These are phyloP conservation scores for Halcyon chelicuti DNA, from an alignment of 2,797 vertebrate genomes.

Conservation along the genomic window DNA sequence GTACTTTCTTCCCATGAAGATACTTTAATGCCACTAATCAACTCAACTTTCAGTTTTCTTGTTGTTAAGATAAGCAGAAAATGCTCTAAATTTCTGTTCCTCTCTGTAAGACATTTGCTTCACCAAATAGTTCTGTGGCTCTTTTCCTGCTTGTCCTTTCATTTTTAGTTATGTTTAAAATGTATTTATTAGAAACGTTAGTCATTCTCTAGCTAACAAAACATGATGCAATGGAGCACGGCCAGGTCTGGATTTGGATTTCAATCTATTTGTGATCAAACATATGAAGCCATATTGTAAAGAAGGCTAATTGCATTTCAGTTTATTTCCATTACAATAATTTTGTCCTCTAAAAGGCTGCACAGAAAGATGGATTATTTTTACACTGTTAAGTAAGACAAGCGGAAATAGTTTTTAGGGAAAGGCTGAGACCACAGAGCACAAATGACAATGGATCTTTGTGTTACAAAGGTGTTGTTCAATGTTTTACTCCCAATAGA, in stretches of 20 bases:
- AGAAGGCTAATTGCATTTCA: background rate
- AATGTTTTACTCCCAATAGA: conserved; percentile 21
- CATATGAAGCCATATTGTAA: background rate
- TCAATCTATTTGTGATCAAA: conserved; percentile 43
- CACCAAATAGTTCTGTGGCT: background rate
- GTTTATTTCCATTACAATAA: conserved; percentile 30
- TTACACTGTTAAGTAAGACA: conserved; percentile 14
- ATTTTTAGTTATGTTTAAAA: background rate
- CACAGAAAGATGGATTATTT: conserved; percentile 45
- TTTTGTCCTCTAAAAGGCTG: conserved; percentile 24
- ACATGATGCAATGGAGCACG: background rate
- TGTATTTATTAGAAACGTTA: conserved; percentile 5
- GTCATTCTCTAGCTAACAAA: background rate
- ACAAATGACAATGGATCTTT: conserved; percentile 40
- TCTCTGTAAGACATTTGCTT: background rate
- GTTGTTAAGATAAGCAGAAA: background rate
- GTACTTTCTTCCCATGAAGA: background rate
- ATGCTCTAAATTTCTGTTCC: background rate
- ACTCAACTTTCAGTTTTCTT: background rate
- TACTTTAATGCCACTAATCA: background rate
- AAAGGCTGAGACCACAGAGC: conserved; percentile 15
- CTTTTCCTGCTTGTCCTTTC: background rate
- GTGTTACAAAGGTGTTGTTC: conserved; percentile 35
- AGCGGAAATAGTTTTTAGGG: conserved; percentile 17
- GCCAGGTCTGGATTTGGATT: conserved; percentile 8